Evolutionary conservation across 2,888 invertebrate genomes (phyloP), one percentile per base, ranked within the genome.

Genomic region (Hemithea aestivaria): DNA sequence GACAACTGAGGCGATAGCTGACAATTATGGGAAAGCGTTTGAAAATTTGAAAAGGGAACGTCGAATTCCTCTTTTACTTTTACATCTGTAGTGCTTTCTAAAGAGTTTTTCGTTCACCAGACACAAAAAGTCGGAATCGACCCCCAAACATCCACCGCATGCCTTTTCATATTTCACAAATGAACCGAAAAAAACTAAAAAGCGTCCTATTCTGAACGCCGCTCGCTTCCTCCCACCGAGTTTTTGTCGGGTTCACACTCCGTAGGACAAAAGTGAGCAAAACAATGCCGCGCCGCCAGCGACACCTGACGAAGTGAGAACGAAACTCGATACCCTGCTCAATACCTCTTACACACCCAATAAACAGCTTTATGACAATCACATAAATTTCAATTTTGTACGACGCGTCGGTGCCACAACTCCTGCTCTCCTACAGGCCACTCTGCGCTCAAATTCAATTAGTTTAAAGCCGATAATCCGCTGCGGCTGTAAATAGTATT

Each of bases 251-350:
- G 72, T 81, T 80, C 79, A 82, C 82, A 81, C 81, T 77, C 71
- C 63, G 65, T 76, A 80, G 78, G 81, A 84, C 80, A 81, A 83
- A 81, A 80, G 77, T 58, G 71, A 73, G 62, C 68, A 81, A 82
- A 82, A 82, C 73, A 77, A 79, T 75, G 72, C 70, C 64, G 64
- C 67, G 80, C 79, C 75, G 78, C 68, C 53, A 76, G 80, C 84
- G 83, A 84, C 84, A 84, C 84, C 82, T 83, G 81, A 80, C 71
- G 79, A 76, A 79, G 83, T 82, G 83, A 78, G 80, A 83, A 80
- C 62, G 85, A 78, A 84, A 85, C 75, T 72, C 64, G 83, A 85
- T 83, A 81, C 73, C 62, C 51, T 51, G 39, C 46, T 40, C 41
- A 32, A 42, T 37, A 51, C 48, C 60, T 33, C 37, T 40, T 35